A percentile compares a stretch with the other conserved stretches of the same genome.
Conservation (phyloP, 2,888 invertebrate genomes). For the Ecdyonurus torrentis region DNA sequence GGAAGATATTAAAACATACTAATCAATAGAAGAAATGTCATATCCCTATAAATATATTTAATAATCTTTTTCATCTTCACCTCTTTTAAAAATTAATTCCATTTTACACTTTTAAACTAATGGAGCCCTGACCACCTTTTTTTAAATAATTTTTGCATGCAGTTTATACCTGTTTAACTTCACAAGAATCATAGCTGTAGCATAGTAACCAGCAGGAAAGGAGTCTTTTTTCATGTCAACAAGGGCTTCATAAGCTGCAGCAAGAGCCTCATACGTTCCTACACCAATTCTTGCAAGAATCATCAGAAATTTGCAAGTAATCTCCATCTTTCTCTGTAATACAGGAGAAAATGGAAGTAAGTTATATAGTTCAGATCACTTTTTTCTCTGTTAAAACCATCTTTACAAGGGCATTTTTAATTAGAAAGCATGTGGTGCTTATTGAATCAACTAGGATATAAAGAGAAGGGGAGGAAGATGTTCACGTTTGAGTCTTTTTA, state of each 20-base stretch:
- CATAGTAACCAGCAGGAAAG: background rate
- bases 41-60: too few species aligned
- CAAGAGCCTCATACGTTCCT: background rate
- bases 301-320: background rate
- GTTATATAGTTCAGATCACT: background rate
- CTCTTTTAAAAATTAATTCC: too few species aligned
- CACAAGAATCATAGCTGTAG: background rate
- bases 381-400: background rate
- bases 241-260: background rate
- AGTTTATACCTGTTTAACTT: background rate
- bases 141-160: background rate
- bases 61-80: too few species aligned
- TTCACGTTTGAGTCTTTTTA: background rate
- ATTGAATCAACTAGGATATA: background rate
- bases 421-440: background rate
- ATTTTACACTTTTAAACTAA: too few species aligned
- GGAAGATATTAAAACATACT: too few species aligned
- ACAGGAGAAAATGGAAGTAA: background rate
- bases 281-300: background rate
- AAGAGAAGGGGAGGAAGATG: background rate
- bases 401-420: too few species aligned
- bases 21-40: too few species aligned
- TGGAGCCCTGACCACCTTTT: too few species aligned
- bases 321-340: background rate
- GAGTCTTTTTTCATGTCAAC: background rate